A percentile compares a stretch with the other conserved stretches of the same genome.
These are phyloP conservation scores for Drosophila ezoana DNA, from an alignment of 2,888 invertebrate species.

Conservation along the genomic window DNA sequence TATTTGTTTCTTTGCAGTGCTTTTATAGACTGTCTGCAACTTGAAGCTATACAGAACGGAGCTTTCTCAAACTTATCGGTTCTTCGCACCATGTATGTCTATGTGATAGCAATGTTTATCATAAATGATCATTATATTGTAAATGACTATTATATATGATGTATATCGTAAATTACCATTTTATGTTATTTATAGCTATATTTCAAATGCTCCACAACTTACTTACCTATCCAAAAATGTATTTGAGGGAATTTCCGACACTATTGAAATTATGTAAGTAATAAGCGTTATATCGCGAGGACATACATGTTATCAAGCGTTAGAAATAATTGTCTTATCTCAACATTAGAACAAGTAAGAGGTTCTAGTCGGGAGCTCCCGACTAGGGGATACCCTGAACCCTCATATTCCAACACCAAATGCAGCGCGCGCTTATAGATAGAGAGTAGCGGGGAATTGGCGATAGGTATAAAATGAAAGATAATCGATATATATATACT, in stretches of 20 bases:
- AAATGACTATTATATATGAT: background rate
- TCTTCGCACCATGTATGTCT: conserved; percentile 79
- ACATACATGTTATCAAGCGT: too few species aligned
- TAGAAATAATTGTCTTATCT: too few species aligned
- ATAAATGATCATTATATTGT: too few species aligned
- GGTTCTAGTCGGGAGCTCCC: too few species aligned
- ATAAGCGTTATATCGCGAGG: background rate
- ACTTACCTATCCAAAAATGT: conserved; percentile 85
- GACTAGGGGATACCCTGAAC: too few species aligned
- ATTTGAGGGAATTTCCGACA: conserved; percentile 82
- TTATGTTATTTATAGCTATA: conserved; percentile 86
- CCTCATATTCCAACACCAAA: too few species aligned
- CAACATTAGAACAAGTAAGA: too few species aligned
- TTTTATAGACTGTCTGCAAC: conserved; percentile 79
- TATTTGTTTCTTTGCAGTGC: conserved; percentile 55
- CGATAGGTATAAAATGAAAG: too few species aligned
- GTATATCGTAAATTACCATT: background rate
- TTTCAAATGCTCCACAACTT: conserved; percentile 88
- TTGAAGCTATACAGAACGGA: conserved; percentile 82
- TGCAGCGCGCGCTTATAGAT: too few species aligned
- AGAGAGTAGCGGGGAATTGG: too few species aligned
- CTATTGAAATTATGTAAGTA: conserved; percentile 87
- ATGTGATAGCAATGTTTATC: conserved; percentile 5
- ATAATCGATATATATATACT: too few species aligned
- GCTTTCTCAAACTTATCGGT: conserved; percentile 81